phyloP scores from a whole-genome alignment of 1,140 invertebrate genomes.

The Samia ricini region DNA sequence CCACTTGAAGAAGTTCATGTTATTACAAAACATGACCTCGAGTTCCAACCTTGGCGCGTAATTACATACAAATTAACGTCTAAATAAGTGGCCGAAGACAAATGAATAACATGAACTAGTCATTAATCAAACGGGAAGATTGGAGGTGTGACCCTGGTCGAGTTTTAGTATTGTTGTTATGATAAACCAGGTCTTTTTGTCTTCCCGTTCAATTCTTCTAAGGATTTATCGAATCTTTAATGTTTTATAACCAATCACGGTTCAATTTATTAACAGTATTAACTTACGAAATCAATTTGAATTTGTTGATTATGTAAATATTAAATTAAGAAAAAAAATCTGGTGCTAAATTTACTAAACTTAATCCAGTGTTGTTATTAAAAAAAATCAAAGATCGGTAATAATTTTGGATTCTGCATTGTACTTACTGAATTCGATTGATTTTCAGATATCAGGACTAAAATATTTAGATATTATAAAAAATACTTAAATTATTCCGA shows the following conservation, averaged over 20 bases:
- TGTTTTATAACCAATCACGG: background rate
- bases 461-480: no score
- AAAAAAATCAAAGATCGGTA: no score
- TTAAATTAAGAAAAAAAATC: no score
- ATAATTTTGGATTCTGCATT: no score
- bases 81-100: constrained; percentile 44
- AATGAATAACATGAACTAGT: constrained; percentile 36
- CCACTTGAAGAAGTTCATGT: constrained; percentile 15
- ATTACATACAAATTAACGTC: constrained; percentile 51
- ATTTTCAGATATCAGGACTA: no score
- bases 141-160: constrained; percentile 16
- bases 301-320: no score
- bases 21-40: constrained; percentile 16
- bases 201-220: background rate
- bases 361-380: no score
- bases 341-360: no score
- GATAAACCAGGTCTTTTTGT: background rate
- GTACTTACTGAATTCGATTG: no score
- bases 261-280: no score
- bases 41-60: constrained; percentile 15
- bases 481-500: no score
- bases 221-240: background rate
- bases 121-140: constrained; percentile 41
- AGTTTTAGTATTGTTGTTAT: constrained; percentile 4
- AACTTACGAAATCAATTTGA: no score